phyloP scores from a whole-genome alignment of 2,113 vertebrate genomes.

The Aleadryas rufinucha region DNA sequence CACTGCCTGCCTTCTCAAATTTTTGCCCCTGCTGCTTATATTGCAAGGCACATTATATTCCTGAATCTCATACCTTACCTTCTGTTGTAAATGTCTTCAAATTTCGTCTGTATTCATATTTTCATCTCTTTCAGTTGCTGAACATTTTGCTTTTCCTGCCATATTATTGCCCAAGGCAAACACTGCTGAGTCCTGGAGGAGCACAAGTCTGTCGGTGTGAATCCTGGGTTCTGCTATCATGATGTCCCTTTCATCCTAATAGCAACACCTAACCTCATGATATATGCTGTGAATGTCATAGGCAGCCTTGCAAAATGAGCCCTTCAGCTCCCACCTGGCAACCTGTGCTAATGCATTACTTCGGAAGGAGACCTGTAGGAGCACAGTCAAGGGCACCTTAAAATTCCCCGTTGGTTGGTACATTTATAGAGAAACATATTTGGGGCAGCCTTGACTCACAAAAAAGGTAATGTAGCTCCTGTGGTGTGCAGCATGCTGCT shows the following conservation, averaged over 20 bases:
- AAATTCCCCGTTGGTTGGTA: not conserved
- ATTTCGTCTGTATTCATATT: not conserved
- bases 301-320: not conserved
- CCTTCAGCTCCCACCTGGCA: not conserved
- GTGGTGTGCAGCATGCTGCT: rapidly evolving
- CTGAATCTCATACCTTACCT: not conserved
- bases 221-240: not conserved
- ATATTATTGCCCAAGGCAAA: conserved; percentile 10
- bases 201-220: not conserved
- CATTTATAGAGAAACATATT: not conserved
- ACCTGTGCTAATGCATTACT: not conserved
- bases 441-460: not conserved
- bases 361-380: not conserved
- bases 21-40: not conserved
- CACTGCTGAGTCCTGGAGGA: not conserved
- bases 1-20: not conserved
- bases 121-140: not conserved
- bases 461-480: not conserved
- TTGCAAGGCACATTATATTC: not conserved
- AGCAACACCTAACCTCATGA: not conserved
- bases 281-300: not conserved
- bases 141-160: not conserved
- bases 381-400: not conserved
- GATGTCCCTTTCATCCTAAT: not conserved
- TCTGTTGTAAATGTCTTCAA: not conserved